Percentiles rank a stretch among this genome's conserved stretches.
Conservation (phyloP, 2,797 vertebrate species). For the Microctenopoma steveboyesi region DNA sequence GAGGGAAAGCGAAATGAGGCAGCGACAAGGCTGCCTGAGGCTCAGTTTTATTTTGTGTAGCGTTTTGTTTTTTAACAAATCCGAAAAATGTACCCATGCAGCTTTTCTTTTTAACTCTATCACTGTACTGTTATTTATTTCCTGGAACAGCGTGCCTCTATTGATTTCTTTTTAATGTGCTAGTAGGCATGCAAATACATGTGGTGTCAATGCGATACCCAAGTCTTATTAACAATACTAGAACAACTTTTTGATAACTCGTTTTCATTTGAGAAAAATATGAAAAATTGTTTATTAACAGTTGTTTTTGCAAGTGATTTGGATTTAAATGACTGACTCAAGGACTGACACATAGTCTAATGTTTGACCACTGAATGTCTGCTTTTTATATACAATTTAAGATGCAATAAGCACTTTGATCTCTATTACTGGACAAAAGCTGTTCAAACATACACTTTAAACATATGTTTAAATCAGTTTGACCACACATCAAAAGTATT, state of each 20-base stretch:
- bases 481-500: too few relatives aligned
- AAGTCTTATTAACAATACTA: not conserved
- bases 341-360: too few relatives aligned
- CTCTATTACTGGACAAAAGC: too few relatives aligned
- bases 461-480: too few relatives aligned
- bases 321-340: too few relatives aligned
- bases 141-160: not conserved
- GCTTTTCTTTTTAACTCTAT: conserved; percentile 10
- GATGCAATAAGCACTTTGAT: too few relatives aligned
- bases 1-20: conserved; percentile 45
- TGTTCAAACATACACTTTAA: too few relatives aligned
- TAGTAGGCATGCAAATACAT: not conserved
- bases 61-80: conserved; percentile 36
- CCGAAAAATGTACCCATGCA: not conserved
- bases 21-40: conserved; percentile 31
- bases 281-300: too few relatives aligned
- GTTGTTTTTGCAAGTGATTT: too few relatives aligned
- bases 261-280: not conserved
- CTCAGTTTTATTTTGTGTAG: conserved; percentile 32
- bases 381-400: too few relatives aligned
- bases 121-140: conserved; percentile 15
- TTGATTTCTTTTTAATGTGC: conserved; percentile 6
- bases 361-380: too few relatives aligned
- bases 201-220: not conserved
- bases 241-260: not conserved